A percentile compares a stretch with the other conserved stretches of the same genome.
Conservation (phyloP, 2,797 vertebrate genomes). For the Trematomus bernacchii region DNA sequence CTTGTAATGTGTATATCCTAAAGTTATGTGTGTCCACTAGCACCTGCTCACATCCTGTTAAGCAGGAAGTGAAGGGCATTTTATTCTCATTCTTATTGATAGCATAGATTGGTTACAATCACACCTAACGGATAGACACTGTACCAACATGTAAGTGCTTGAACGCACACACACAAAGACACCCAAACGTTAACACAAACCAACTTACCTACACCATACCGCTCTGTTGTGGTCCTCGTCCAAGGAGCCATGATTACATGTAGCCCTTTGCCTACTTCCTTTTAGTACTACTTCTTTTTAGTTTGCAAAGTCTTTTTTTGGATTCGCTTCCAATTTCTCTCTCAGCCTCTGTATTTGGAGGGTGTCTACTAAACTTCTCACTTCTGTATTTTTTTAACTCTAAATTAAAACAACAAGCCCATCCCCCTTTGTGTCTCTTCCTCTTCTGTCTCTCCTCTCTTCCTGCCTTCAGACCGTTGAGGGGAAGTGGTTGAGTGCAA, state of each 20-base stretch:
- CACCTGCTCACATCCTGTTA: slow-evolving; percentile 79
- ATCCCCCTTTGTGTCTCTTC: slow-evolving; percentile 78
- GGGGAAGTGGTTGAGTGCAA: slow-evolving; percentile 74
- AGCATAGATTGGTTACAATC: neutral
- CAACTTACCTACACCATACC: slow-evolving; percentile 84
- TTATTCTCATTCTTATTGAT: slow-evolving; percentile 9
- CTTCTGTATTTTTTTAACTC: slow-evolving; percentile 70
- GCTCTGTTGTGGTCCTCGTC: slow-evolving; percentile 71
- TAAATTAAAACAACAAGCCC: slow-evolving; percentile 70
- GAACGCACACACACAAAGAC: neutral
- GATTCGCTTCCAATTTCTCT: slow-evolving; percentile 18
- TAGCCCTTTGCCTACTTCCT: slow-evolving; percentile 17
- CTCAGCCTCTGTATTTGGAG: slow-evolving; percentile 14
- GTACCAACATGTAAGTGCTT: slow-evolving; percentile 3
- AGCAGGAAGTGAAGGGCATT: slow-evolving; percentile 67
- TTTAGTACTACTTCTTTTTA: neutral
- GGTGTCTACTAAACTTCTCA: slow-evolving; percentile 58
- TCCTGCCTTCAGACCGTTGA: slow-evolving; percentile 66
- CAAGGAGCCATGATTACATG: slow-evolving; percentile 81
- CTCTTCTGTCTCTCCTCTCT: slow-evolving; percentile 81
- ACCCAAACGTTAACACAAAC: neutral
- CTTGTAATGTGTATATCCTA: slow-evolving; percentile 10
- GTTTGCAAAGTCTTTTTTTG: slow-evolving; percentile 7
- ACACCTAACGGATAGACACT: slow-evolving; percentile 8
- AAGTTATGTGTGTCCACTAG: slow-evolving; percentile 24